Conservation (phyloP, 2,797 vertebrate genomes). For the Amniataba percoides region DNA sequence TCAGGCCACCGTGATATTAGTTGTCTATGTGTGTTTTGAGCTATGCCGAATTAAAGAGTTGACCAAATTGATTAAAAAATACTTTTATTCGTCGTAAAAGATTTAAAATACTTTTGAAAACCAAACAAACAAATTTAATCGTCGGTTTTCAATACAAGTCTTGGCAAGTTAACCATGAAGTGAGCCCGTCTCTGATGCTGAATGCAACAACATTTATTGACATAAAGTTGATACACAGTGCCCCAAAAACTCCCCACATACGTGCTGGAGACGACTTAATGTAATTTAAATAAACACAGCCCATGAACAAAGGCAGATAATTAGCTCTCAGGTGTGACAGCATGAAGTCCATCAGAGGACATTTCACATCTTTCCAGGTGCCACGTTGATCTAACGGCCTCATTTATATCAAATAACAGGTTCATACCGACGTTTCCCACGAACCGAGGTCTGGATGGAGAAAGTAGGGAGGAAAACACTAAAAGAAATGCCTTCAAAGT, state of each 20-base stretch:
- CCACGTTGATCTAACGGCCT: neutral
- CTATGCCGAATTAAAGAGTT: neutral
- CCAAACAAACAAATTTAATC: fast-evolving
- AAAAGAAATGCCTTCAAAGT: neutral
- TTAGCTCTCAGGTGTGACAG: neutral
- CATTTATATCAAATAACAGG: neutral
- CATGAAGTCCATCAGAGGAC: neutral
- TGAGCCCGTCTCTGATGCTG: neutral
- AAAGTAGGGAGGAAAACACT: neutral
- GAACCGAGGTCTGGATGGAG: neutral
- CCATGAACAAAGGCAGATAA: neutral
- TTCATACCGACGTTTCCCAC: conserved; percentile 52
- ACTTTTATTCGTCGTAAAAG: neutral
- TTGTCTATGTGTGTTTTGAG: neutral
- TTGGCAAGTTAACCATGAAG: neutral
- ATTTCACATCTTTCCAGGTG: neutral
- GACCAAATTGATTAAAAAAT: neutral
- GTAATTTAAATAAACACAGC: neutral
- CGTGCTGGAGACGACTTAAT: fast-evolving
- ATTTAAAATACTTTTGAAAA: neutral
- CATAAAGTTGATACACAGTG: neutral
- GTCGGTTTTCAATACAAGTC: neutral
- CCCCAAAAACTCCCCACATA: neutral
- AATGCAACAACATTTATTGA: neutral
- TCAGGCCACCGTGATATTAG: fast-evolving